A percentile compares a stretch with the other conserved stretches of the same genome.
phyloP scores from a whole-genome alignment of 2,113 vertebrate species.

The Piprites chloris region DNA sequence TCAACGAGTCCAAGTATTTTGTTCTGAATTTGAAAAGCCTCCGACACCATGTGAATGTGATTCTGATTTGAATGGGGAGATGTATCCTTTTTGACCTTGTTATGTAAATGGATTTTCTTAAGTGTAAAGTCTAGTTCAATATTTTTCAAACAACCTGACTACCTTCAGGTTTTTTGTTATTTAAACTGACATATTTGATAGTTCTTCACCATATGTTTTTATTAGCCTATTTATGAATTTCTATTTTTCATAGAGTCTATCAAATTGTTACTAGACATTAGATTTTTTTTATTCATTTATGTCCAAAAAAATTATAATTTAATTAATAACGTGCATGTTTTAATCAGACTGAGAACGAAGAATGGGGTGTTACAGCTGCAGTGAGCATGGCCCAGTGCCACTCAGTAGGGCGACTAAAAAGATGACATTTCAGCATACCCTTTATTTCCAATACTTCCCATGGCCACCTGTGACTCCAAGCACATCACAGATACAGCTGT shows the following conservation, averaged over 20 bases:
- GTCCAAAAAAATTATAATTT: not conserved
- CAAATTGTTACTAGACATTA: not conserved
- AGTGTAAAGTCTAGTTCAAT: not conserved
- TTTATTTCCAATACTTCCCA: not conserved
- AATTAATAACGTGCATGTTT: rapidly evolving
- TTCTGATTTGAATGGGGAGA: not conserved
- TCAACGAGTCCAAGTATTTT: not conserved
- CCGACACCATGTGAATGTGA: not conserved
- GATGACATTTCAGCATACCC: not conserved
- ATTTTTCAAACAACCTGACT: not conserved
- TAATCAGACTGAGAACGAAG: not conserved
- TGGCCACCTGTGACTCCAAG: not conserved
- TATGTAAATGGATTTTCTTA: not conserved
- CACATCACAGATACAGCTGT: not conserved
- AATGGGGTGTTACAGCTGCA: not conserved
- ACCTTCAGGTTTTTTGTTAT: not conserved
- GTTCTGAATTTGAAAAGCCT: not conserved
- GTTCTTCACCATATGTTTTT: not conserved
- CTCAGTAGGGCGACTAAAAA: not conserved
- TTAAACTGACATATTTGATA: not conserved
- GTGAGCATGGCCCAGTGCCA: not conserved
- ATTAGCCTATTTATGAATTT: not conserved
- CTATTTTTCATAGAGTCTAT: not conserved
- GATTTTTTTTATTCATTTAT: not conserved
- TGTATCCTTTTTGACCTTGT: not conserved